Evolutionary conservation across 2,888 invertebrate genomes (phyloP).

Genomic region (Drosophila tanythrix): DNA sequence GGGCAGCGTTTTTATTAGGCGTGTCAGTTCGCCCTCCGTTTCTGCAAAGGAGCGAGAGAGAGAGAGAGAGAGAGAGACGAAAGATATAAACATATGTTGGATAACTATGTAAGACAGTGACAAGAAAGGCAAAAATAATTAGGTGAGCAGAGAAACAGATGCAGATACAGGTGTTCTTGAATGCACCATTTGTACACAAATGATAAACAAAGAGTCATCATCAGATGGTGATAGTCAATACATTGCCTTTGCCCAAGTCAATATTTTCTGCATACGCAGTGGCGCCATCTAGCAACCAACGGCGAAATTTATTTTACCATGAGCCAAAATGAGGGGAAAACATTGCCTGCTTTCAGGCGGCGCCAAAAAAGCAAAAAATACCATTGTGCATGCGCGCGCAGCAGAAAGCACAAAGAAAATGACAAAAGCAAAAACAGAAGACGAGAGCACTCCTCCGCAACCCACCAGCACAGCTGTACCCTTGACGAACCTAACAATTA

Average conservation of each 20-base stretch:
- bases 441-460: background rate
- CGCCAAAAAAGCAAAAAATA: background rate
- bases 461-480: background rate
- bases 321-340: background rate
- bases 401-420: slow-evolving; percentile 37
- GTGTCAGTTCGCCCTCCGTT: slow-evolving; percentile 85
- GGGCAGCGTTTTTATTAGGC: slow-evolving; percentile 81
- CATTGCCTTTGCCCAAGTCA: background rate
- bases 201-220: background rate
- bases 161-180: background rate
- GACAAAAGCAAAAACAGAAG: slow-evolving; percentile 1
- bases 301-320: background rate
- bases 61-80: slow-evolving; percentile 17
- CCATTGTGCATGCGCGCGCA: slow-evolving; percentile 24
- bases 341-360: slow-evolving; percentile 57
- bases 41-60: slow-evolving; percentile 71
- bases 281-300: slow-evolving; percentile 42
- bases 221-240: background rate
- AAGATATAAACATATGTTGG: background rate
- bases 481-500: background rate
- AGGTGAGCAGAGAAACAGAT: too few relatives aligned
- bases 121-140: background rate
- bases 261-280: background rate
- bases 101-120: background rate
- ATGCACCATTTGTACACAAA: background rate